Base-by-base conservation (phyloP, 2,888 invertebrate genomes). In the Zaprionus bogoriensis region DNA sequence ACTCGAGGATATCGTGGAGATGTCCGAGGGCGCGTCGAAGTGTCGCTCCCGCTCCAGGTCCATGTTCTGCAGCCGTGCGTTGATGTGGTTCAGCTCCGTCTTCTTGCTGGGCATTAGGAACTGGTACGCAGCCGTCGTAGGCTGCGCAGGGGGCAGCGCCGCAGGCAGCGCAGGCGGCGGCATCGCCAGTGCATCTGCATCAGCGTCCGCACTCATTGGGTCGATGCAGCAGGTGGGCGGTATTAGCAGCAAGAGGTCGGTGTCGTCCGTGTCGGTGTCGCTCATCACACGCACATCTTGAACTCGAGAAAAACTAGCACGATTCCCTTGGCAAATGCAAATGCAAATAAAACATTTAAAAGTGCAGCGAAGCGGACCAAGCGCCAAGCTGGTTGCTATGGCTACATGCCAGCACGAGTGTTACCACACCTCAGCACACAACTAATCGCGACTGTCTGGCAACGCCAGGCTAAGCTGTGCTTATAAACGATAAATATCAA, bases 191-290 rank as follows among this genome's bases (percentile, higher is more conserved):
- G 72, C 74, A 63, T 78, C 87, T 25, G 59, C 70, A n/a, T 30
- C 44, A 4, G 55, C 60, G 22, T 38, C 62, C 2, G 61, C 54
- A 38, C 52, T 67, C 69, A 72, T 71, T 59, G 60, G 76, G 9
- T 94, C 92, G 23, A 93, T 88, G 17, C 68, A 95, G 83, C 95
- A 94, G 89, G 95, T 94, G 10, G 96, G 96, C 65, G 96, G 95
- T 89, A 96, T 95, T 78, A 95, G 90, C 79, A 96, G 91, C 70
- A 96, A 92, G 85, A 95, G 94, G 91, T 96, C 96, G 3, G 96
- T 96, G 91, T 96, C 96, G 92, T 96, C 96, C 65, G 94, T 93
- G 87, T 94, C 94, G 91, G 93, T 94, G 46, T 68, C 81, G 51
- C 81, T 82, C 82, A 84, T 84, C 36, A 72, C 84, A 67, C 28